These are phyloP conservation scores for Machimus atricapillus DNA, from an alignment of 2,888 invertebrate genomes.

Conservation along the genomic window DNA sequence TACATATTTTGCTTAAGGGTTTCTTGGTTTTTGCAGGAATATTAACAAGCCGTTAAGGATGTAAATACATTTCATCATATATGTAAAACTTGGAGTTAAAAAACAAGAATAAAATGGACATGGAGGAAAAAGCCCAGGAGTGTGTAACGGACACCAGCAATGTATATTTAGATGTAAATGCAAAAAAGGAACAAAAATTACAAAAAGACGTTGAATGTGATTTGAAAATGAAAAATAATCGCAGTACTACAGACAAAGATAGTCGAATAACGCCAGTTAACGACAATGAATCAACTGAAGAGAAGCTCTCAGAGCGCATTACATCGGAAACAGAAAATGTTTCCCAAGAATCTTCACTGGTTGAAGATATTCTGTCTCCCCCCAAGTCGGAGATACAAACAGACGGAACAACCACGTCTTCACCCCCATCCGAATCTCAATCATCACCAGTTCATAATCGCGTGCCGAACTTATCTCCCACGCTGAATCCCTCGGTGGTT, in stretches of 20 bases:
- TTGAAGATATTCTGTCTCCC: conserved; percentile 52
- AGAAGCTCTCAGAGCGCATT: neutral
- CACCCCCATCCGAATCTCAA: conserved; percentile 57
- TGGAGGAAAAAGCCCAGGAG: neutral
- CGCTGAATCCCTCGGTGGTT: conserved; percentile 42
- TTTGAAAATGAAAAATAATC: neutral
- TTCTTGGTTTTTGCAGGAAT: neutral
- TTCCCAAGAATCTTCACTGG: conserved; percentile 29
- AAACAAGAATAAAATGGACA: neutral
- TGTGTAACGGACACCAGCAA: neutral
- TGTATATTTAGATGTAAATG: neutral
- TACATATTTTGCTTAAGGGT: neutral
- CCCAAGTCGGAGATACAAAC: conserved; percentile 59
- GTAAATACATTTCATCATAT: neutral
- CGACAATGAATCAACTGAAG: neutral
- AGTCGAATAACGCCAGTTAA: neutral
- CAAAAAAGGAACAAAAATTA: neutral
- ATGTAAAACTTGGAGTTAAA: neutral
- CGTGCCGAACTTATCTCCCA: conserved; percentile 1
- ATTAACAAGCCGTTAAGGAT: neutral
- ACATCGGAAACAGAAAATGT: conserved; percentile 52
- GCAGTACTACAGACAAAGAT: neutral
- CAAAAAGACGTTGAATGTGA: neutral
- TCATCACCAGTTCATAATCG: conserved; percentile 51
- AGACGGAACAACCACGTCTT: conserved; percentile 58